Evolutionary conservation across 2,888 invertebrate genomes (phyloP).

Genomic region (Cerastoderma edule): DNA sequence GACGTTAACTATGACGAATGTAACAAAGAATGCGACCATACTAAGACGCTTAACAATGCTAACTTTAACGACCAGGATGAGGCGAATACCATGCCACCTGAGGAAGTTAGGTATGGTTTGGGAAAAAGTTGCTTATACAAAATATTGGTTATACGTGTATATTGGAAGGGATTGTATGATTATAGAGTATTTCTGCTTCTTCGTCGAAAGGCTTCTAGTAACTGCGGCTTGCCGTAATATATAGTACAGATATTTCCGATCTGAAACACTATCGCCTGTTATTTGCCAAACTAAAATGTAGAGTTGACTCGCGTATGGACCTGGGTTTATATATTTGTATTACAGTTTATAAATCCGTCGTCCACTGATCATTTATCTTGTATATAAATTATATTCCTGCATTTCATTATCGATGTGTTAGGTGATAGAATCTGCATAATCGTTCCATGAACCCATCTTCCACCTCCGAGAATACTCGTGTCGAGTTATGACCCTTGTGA

Average conservation of each 20-base stretch:
- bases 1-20: constrained; percentile 68
- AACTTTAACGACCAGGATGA: constrained; percentile 65
- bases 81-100: constrained; percentile 31
- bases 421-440: neutral
- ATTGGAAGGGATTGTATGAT: neutral
- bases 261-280: neutral
- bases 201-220: neutral
- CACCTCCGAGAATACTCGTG: neutral
- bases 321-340: too few relatives aligned
- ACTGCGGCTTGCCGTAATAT: too few relatives aligned
- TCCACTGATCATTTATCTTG: neutral
- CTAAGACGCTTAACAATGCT: constrained; percentile 67
- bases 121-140: too few relatives aligned
- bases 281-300: neutral
- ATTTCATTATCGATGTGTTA: neutral
- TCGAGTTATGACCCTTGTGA: neutral
- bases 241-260: too few relatives aligned
- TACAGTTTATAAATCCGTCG: too few relatives aligned
- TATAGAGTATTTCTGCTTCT: neutral
- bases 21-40: constrained; percentile 60
- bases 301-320: too few relatives aligned
- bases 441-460: too few relatives aligned
- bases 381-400: neutral
- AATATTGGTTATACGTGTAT: neutral
- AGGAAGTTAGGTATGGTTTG: constrained; percentile 61